Evolutionary conservation across 2,888 invertebrate species (phyloP).

Genomic region (Machimus atricapillus): DNA sequence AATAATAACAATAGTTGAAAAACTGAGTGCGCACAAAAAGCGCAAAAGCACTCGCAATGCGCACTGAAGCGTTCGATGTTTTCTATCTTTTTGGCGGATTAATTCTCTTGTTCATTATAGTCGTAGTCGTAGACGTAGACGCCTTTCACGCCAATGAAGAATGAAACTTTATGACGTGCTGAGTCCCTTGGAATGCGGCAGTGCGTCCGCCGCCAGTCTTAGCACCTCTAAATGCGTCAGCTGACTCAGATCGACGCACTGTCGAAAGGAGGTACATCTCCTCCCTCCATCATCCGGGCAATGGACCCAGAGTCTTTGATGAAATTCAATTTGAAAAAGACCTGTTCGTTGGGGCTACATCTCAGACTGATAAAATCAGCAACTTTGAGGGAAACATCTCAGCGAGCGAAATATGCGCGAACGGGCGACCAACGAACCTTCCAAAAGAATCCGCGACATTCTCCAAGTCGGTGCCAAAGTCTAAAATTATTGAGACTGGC

Average conservation of each 20-base stretch:
- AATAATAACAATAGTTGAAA: neutral
- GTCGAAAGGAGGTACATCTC: neutral
- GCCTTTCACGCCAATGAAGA: neutral
- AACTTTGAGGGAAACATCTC: neutral
- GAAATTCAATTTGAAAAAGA: neutral
- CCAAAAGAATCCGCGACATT: conserved; percentile 3
- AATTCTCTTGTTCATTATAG: neutral
- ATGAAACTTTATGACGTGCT: neutral
- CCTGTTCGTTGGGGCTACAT: neutral
- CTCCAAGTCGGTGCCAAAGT: conserved; percentile 13
- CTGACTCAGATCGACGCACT: neutral
- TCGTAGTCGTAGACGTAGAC: neutral
- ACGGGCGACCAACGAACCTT: neutral
- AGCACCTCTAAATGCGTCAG: neutral
- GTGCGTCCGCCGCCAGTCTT: neutral
- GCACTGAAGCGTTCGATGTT: neutral
- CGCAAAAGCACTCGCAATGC: neutral
- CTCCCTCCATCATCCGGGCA: neutral
- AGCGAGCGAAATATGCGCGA: neutral
- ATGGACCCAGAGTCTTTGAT: neutral
- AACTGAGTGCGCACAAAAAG: neutral
- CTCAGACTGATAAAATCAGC: neutral
- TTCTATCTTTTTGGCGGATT: neutral
- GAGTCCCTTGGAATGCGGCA: neutral
- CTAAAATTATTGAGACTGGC: conserved; percentile 10